Base-by-base conservation (phyloP, 2,888 invertebrate species). In the Eupithecia insigniata region DNA sequence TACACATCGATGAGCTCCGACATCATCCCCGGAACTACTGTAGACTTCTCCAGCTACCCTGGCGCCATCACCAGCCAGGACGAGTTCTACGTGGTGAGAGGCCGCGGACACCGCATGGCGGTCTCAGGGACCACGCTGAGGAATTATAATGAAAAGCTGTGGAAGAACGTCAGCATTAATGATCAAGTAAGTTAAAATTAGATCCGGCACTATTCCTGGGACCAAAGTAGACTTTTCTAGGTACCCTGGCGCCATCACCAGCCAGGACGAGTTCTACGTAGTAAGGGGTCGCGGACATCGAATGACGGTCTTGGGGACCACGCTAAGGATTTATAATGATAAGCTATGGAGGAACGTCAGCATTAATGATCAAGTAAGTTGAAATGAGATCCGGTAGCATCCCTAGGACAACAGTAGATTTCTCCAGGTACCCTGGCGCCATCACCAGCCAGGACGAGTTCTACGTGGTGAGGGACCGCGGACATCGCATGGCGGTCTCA, bases 21-120 rank as follows among this genome's bases (percentile, higher is more conserved):
- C 90, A 22, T 86, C 94, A 4, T 97, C 30, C 96, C 97, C 0
- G 97, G 97, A 0, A 93, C 94, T 58, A 95, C 96, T 5, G 95
- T 97, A 30, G 95, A 96, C 14, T 98, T 98, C 91, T 96, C 98
- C 0, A 97, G 98, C 0, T 98, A 98, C 87, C 98, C 98, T 0
- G 98, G 97, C 14, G 95, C 96, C 18, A 86, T 98, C 51, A 96
- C 96, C 55, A 98, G 98, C 43, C 96, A 97, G 68, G 98, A 98
- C 87, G 98, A 98, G 85, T 97, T 97, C 87, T 98, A 98, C 85
- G 89, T 96, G 18, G 90, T 97, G 82, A 95, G 83, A 83, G 96
- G 95, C 1, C 84, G 92, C 2, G 94, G 95, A 7, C 92, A 92
- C 61, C 91, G 95, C 70, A 91, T 97, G 81, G 95, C 96, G 12